Conservation (phyloP, 2,888 invertebrate genomes). For the Meliscaeva auricollis region DNA sequence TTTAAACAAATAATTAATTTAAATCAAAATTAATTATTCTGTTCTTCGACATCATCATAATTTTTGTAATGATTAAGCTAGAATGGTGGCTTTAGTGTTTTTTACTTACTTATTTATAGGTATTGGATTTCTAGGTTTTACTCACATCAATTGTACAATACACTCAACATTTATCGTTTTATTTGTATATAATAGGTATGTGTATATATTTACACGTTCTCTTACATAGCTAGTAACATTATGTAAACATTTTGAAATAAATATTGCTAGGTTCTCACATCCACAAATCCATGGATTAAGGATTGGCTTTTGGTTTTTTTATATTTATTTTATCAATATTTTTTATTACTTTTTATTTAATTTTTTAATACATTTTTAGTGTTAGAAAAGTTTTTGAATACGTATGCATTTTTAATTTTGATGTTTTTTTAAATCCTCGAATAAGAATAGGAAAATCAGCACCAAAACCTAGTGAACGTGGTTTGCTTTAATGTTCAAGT, state of each 20-base stretch:
- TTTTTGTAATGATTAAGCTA: conserved; percentile 40
- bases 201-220: conserved; percentile 72
- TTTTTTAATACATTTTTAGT: background rate
- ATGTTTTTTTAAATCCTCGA: background rate
- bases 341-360: background rate
- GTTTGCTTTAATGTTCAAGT: too few relatives aligned
- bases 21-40: conserved; percentile 5
- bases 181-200: conserved; percentile 62
- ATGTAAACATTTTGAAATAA: conserved; percentile 71
- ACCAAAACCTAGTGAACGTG: too few relatives aligned
- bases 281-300: conserved; percentile 53
- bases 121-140: conserved; percentile 30
- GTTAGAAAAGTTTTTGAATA: background rate
- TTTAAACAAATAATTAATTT: conserved; percentile 41
- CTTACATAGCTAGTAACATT: conserved; percentile 75
- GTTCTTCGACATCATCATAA: conserved; percentile 44
- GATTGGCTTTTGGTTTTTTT: conserved; percentile 40
- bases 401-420: background rate
- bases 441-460: too few relatives aligned
- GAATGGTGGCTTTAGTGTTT: conserved; percentile 44
- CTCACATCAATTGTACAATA: conserved; percentile 70
- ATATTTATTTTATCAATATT: conserved; percentile 9
- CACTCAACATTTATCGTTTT: conserved; percentile 72
- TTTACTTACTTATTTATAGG: conserved; percentile 28
- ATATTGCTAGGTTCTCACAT: conserved; percentile 75